A percentile compares a stretch with the other conserved stretches of the same genome.
These are phyloP conservation scores for Prionace glauca DNA, from an alignment of 2,797 vertebrate species.

Conservation along the genomic window DNA sequence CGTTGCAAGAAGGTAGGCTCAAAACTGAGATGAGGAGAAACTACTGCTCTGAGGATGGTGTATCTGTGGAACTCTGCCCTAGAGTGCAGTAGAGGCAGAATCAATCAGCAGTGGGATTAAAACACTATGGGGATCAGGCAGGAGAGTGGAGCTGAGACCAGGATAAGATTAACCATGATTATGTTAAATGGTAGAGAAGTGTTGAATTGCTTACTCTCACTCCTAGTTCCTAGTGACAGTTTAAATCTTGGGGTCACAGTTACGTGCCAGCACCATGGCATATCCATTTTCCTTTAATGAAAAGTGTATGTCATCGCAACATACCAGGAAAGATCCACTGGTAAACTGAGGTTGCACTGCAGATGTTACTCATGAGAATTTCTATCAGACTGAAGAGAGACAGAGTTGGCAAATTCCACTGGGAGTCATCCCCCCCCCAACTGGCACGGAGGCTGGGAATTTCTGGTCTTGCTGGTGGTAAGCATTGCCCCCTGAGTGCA, in stretches of 20 bases:
- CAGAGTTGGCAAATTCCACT: not conserved
- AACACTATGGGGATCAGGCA: too few species aligned
- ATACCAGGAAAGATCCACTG: not conserved
- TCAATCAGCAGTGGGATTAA: too few species aligned
- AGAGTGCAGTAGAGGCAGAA: too few species aligned
- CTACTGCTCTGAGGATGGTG: too few species aligned
- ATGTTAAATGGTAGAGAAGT: too few species aligned
- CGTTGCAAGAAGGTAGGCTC: too few species aligned
- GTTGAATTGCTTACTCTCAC: too few species aligned
- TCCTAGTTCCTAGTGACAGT: not conserved
- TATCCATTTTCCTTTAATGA: not conserved
- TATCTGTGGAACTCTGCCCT: too few species aligned
- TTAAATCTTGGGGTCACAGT: not conserved
- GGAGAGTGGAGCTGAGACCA: too few species aligned
- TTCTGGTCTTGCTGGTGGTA: not conserved
- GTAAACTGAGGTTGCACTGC: not conserved
- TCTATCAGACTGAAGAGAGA: not conserved
- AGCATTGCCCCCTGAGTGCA: too few species aligned
- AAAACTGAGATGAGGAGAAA: too few species aligned
- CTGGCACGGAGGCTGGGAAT: not conserved
- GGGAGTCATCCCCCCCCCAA: not conserved
- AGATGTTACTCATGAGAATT: not conserved
- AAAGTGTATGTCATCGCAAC: not conserved
- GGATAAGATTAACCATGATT: too few species aligned
- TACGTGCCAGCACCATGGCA: not conserved